Evolutionary conservation across 1,140 invertebrate species (phyloP), one percentile per base, ranked within the genome.

Genomic region (Drosophila nikananu): DNA sequence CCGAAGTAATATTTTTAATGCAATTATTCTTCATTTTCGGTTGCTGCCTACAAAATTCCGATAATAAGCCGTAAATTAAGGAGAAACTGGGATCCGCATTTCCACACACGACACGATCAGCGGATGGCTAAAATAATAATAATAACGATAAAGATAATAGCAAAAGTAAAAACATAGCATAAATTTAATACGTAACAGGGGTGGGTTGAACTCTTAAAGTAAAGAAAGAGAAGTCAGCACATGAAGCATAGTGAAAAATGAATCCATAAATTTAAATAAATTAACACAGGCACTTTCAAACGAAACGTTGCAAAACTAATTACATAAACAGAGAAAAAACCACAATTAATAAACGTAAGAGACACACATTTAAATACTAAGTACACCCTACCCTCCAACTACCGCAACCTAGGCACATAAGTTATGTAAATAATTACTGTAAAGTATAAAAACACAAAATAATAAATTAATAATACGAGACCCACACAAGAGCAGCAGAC

Each of bases 381-480:
- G 86, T 90, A 90, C 86, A 90, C 86, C 64, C 86, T 84, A 90
- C 86, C 86, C 81, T 90, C 86, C 86, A 90, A 79, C 54, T 52
- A 66, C 74, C 74, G 81, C 86, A 82, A 83, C 82, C 79, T 90
- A 90, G 86, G 62, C 51, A 77, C 49, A 71, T 90, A 90, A 90
- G 86, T 63, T 82, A 80, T 90, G 86, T 90, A 90, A 90, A 90
- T 90, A 90, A 86, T 82, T 86, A 71, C 75, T 90, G 86, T 90
- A 90, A 90, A 89, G 67, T 55, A 71, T 41, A 67, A 68, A 65
- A 60, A 55, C 25, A 30, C 17, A 54, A 44, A 55, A 55, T 54
- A 60, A 80, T 70, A 72, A 65, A 57, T 74, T 63, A 68, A 82
- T 79, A 79, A 78, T 42, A 67, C 42, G 49, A 83, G 58, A 74